Evolutionary conservation across 2,888 invertebrate genomes (phyloP).

Genomic region (Chelonus formosanus): DNA sequence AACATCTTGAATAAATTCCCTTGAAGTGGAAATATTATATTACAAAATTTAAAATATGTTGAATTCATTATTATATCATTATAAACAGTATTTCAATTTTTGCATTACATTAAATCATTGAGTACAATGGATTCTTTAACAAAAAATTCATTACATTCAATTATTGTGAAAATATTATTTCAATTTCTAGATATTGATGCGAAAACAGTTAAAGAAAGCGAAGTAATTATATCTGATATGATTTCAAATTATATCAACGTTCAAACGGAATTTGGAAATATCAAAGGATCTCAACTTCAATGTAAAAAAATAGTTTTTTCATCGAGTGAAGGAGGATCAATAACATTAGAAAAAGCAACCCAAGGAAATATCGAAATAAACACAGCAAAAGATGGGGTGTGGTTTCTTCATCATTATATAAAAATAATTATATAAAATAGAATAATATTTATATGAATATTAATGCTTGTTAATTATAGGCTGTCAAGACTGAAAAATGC

Average conservation of each 20-base stretch:
- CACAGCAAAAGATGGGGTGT: constrained; percentile 42
- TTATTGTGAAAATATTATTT: neutral
- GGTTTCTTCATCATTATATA: neutral
- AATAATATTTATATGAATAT: neutral
- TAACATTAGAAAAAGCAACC: constrained; percentile 39
- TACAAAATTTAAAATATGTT: too few species aligned
- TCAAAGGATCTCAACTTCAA: constrained; percentile 40
- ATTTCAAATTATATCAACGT: constrained; percentile 40
- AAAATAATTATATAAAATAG: neutral
- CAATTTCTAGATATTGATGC: constrained; percentile 42
- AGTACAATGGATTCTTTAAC: too few species aligned
- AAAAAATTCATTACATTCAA: neutral
- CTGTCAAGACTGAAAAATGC: constrained; percentile 43
- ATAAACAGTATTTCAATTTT: too few species aligned
- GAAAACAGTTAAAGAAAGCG: constrained; percentile 34
- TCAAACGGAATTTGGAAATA: constrained; percentile 42
- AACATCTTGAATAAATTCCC: too few species aligned
- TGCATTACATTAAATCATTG: too few species aligned
- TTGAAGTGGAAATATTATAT: too few species aligned
- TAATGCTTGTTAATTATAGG: constrained; percentile 25
- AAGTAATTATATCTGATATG: constrained; percentile 39
- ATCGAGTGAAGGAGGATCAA: constrained; percentile 43
- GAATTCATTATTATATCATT: too few species aligned
- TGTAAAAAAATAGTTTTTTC: constrained; percentile 41
- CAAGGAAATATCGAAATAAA: constrained; percentile 44